Evolutionary conservation across 2,888 invertebrate species (phyloP).

Genomic region (Plagiodera versicolora): DNA sequence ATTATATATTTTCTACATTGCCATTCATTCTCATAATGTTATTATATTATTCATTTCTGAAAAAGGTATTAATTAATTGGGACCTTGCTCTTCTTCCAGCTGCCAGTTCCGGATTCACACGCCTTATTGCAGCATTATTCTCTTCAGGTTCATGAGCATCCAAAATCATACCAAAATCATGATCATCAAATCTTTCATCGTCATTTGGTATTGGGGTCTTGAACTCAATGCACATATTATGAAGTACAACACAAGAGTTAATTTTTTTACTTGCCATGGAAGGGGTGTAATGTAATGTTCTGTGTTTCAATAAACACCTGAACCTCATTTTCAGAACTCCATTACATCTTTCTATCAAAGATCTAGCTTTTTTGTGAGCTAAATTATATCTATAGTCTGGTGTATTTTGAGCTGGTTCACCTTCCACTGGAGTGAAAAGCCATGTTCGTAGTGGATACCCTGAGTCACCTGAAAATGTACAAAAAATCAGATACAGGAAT

Average conservation of each 20-base stretch:
- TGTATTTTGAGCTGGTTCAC: conserved; percentile 1
- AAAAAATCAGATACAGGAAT: neutral
- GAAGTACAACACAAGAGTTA: conserved; percentile 24
- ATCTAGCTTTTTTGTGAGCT: conserved; percentile 11
- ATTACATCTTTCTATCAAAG: conserved; percentile 24
- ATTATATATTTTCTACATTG: neutral
- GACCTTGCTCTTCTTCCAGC: conserved; percentile 10
- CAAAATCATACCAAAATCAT: conserved; percentile 12
- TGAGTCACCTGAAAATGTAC: conserved; percentile 5
- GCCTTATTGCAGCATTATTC: neutral
- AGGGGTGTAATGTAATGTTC: conserved; percentile 22
- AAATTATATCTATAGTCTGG: conserved; percentile 16
- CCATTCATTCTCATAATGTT: neutral
- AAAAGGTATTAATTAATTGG: conserved; percentile 1
- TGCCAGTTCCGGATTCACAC: conserved; percentile 12
- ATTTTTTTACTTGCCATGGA: conserved; percentile 14
- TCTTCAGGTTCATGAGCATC: neutral
- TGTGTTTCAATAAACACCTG: conserved; percentile 22
- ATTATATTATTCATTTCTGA: neutral
- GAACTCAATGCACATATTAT: conserved; percentile 20
- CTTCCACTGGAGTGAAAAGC: conserved; percentile 19
- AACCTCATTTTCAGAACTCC: conserved; percentile 27
- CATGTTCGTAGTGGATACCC: conserved; percentile 23
- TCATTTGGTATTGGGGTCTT: conserved; percentile 3
- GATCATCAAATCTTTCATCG: neutral